These are phyloP conservation scores for Mylabris sibirica DNA, from an alignment of 2,888 invertebrate genomes.

Conservation along the genomic window DNA sequence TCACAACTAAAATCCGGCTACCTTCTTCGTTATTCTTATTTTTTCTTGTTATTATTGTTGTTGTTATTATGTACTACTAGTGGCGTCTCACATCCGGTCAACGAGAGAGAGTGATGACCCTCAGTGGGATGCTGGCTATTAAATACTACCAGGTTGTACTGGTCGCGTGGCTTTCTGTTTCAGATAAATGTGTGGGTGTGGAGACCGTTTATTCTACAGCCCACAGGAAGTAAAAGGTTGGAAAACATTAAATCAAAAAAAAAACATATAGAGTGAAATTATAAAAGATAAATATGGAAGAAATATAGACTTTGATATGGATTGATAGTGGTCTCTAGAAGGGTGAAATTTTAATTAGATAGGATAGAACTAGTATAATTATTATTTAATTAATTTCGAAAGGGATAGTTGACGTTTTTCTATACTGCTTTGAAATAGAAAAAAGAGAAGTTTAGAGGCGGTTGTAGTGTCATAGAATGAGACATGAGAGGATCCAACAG, in stretches of 20 bases:
- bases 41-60: neutral
- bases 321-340: neutral
- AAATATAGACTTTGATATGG: neutral
- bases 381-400: neutral
- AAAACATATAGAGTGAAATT: too few species aligned
- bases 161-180: slow-evolving; percentile 9
- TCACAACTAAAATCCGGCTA: slow-evolving; percentile 11
- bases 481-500: neutral
- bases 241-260: neutral
- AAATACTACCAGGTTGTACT: slow-evolving; percentile 9
- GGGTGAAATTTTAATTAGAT: neutral
- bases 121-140: slow-evolving; percentile 4
- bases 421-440: neutral
- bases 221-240: neutral
- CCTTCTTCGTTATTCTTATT: neutral
- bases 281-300: neutral
- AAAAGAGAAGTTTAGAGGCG: neutral
- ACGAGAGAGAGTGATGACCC: slow-evolving; percentile 3
- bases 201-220: neutral
- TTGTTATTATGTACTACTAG: too few species aligned
- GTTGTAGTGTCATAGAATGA: neutral
- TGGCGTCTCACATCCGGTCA: neutral
- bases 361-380: neutral
- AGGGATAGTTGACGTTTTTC: neutral
- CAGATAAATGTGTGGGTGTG: neutral